Base-by-base conservation (phyloP, 2,113 vertebrate species). In the Calonectris borealis region DNA sequence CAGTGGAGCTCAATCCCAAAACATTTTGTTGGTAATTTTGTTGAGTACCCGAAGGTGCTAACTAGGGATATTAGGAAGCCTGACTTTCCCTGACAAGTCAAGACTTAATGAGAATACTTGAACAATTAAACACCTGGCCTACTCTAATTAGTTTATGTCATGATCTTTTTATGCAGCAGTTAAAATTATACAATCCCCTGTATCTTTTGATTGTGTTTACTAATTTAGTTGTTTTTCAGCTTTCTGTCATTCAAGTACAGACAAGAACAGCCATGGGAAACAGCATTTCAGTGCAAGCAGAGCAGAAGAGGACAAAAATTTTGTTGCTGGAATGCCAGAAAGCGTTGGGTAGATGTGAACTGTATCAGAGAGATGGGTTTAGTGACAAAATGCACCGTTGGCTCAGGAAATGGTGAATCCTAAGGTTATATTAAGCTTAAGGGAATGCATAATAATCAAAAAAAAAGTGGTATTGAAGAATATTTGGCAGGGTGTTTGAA, bases 261-360 rank as follows among this genome's bases (percentile, higher is more conserved):
- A 69, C 21, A 84, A 72, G 66, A 76, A 87, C 72, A 96, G 66
- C 51, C 12, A 46, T 73, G 40, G 32, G 78, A 86, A 94, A 90
- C 71, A 83, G 7, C 32, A 89, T 95, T 97, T 96, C 62, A 69
- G 71, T 54, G 21, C 71, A 80, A 90, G 16, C 46, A 93, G 51
- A 93, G 17, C 7, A 80, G 14, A 70, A 82, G n/a, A 94, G 14
- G 48, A 81, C 78, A 86, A 84, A 77, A 49, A 76, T 44, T 17
- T 86, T 78, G 36, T 61, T 91, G 32, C 25, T 93, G 62, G 65
- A 93, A 91, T 48, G 38, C 10, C 54, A 88, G 34, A 75, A 52
- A 58, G 0, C 4, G 3, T 26, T 87, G 11, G 8, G 25, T 84
- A 90, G n/a, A 5, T 55, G n/a, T 87, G 24, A 90, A 57, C 21